phyloP scores from a whole-genome alignment of 2,888 invertebrate genomes.

The Leucoptera coffeella region DNA sequence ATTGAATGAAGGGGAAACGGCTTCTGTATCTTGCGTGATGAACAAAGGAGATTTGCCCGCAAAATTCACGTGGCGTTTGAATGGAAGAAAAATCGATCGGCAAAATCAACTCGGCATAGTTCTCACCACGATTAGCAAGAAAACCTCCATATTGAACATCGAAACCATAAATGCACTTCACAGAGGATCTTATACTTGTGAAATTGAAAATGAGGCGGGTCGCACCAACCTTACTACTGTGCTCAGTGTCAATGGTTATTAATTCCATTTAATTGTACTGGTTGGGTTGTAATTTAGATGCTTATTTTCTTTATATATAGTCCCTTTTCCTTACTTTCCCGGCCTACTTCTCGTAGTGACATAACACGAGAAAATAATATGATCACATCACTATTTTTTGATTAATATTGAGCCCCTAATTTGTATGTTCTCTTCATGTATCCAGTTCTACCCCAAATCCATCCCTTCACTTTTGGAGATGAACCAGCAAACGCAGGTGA shows the following conservation, averaged over 20 bases:
- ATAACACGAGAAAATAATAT: too few species aligned
- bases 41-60: slow-evolving; percentile 77
- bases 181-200: slow-evolving; percentile 60
- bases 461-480: slow-evolving; percentile 71
- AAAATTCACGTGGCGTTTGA: slow-evolving; percentile 67
- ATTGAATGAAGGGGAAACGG: slow-evolving; percentile 66
- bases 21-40: slow-evolving; percentile 67
- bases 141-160: slow-evolving; percentile 59
- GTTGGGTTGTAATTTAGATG: too few species aligned
- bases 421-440: too few species aligned
- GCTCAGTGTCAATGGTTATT: slow-evolving; percentile 60
- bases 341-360: too few species aligned
- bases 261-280: too few species aligned
- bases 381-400: too few species aligned
- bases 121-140: slow-evolving; percentile 55
- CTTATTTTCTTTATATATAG: too few species aligned
- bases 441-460: slow-evolving; percentile 69
- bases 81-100: slow-evolving; percentile 38
- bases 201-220: slow-evolving; percentile 59
- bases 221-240: slow-evolving; percentile 51
- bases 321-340: too few species aligned
- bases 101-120: slow-evolving; percentile 53
- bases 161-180: slow-evolving; percentile 57
- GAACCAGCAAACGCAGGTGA: slow-evolving; percentile 74
- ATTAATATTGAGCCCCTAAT: too few species aligned